phyloP scores from a whole-genome alignment of 2,113 vertebrate species.

The Clarias macrocephalus region DNA sequence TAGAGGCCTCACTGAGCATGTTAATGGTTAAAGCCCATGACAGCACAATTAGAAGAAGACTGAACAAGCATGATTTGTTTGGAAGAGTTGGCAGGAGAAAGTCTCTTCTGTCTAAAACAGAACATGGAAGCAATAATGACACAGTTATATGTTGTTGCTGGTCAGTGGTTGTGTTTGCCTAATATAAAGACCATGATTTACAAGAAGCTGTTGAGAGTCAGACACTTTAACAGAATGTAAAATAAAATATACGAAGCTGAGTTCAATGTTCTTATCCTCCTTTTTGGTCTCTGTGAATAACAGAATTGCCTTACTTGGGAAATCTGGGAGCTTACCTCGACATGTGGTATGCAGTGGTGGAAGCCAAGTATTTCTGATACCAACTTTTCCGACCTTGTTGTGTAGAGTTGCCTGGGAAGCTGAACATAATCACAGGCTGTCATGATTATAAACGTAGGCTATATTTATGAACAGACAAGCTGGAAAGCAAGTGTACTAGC shows the following conservation, averaged over 20 bases:
- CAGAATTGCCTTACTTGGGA: not conserved
- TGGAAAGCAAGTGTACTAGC: conserved; percentile 22
- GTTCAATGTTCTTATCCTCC: not conserved
- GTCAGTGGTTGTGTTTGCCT: no score
- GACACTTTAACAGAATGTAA: not conserved
- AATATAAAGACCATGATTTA: no score
- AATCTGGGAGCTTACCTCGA: conserved; percentile 64
- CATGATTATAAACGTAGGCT: conserved; percentile 20
- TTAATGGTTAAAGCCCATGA: no score
- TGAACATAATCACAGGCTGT: conserved; percentile 57
- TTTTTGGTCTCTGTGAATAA: not conserved
- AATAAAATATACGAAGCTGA: not conserved
- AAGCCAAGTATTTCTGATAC: conserved; percentile 69
- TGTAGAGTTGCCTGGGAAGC: conserved; percentile 79
- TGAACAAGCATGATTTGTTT: no score
- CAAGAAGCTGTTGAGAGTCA: not conserved
- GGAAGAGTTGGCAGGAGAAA: no score
- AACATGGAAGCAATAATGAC: no score
- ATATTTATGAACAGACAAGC: conserved; percentile 38
- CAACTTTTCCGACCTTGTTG: conserved; percentile 76
- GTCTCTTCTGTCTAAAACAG: no score
- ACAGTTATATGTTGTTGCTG: no score
- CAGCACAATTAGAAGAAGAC: no score
- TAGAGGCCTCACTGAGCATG: no score
- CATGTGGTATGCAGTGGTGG: conserved; percentile 69